Percentiles rank a stretch among this genome's conserved stretches.
These are phyloP conservation scores for Aurelia sp. DNA, from an alignment of 30 jellyfish, hydroid and myxozoan genomes.

Conservation along the genomic window DNA sequence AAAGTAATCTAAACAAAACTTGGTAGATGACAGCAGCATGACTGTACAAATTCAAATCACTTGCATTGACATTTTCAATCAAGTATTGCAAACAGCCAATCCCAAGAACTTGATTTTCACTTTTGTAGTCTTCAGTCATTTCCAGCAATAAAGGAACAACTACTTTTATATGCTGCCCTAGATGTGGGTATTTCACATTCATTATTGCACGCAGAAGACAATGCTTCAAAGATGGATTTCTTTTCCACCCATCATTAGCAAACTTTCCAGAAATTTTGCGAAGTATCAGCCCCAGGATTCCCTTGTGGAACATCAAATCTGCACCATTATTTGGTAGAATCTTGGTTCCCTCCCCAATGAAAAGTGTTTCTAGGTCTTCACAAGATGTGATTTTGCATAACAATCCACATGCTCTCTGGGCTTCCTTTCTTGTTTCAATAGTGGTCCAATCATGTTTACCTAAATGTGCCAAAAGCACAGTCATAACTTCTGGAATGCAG, in stretches of 20 bases:
- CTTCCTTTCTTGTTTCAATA: conserved; percentile 24
- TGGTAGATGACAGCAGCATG: conserved; percentile 76
- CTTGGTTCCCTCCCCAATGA: conserved; percentile 24
- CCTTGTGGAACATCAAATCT: conserved; percentile 48
- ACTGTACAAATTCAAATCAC: conserved; percentile 70
- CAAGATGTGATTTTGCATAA: conserved; percentile 23
- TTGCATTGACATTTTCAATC: conserved; percentile 70
- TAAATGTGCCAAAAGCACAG: conserved; percentile 3
- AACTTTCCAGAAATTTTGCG: conserved; percentile 33
- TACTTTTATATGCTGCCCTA: conserved; percentile 40
- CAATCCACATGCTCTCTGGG: not conserved
- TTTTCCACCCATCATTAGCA: conserved; percentile 63
- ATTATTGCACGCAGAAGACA: conserved; percentile 38
- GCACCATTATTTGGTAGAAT: not conserved
- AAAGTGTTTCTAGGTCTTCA: conserved; percentile 5
- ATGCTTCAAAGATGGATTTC: conserved; percentile 44
- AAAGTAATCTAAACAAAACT: conserved; percentile 66
- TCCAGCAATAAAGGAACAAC: conserved; percentile 62
- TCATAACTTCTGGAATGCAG: conserved; percentile 1
- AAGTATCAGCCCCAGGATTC: conserved; percentile 37
- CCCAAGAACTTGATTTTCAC: conserved; percentile 76
- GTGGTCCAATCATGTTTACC: conserved; percentile 57
- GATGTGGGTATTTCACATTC: conserved; percentile 68
- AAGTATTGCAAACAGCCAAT: conserved; percentile 48
- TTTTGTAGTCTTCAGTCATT: conserved; percentile 60